Percentiles rank a stretch among this genome's conserved stretches.
Conservation (phyloP, 92 coral and sea anemone species). For the Epizoanthus rinbou region DNA sequence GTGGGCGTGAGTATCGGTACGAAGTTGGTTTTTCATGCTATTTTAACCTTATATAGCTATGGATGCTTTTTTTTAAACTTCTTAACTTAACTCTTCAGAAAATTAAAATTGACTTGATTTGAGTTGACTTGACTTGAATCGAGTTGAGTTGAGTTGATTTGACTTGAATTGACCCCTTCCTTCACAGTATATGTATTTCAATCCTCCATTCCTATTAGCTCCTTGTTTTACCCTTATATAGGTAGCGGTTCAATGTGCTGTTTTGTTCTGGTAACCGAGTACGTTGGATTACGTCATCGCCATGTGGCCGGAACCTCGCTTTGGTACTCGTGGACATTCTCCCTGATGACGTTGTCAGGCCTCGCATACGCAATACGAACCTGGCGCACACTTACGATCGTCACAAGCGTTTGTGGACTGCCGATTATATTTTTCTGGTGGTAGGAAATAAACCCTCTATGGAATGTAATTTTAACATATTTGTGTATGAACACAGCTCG, state of each 20-base stretch:
- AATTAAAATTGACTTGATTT: too few relatives aligned
- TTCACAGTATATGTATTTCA: too few relatives aligned
- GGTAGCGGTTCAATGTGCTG: conserved; percentile 73
- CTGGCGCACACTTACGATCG: conserved; percentile 74
- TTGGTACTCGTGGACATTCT: conserved; percentile 74
- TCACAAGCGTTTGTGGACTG: conserved; percentile 71
- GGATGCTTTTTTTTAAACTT: too few relatives aligned
- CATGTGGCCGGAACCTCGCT: conserved; percentile 77
- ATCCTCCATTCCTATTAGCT: too few relatives aligned
- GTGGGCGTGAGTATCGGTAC: conserved; percentile 72
- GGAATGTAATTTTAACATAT: too few relatives aligned
- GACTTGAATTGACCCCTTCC: too few relatives aligned
- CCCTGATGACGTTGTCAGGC: conserved; percentile 64
- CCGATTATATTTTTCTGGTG: conserved; percentile 68
- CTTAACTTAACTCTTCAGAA: too few relatives aligned
- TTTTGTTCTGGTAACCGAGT: conserved; percentile 78
- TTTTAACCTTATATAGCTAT: not conserved
- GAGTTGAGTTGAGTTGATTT: too few relatives aligned
- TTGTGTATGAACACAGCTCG: too few relatives aligned
- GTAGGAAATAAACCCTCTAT: too few relatives aligned
- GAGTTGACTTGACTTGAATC: too few relatives aligned
- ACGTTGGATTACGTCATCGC: conserved; percentile 71
- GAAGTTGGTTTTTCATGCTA: not conserved
- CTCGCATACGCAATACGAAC: conserved; percentile 73
- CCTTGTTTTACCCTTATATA: not conserved